Evolutionary conservation across 2,113 vertebrate genomes (phyloP), one percentile per base, ranked within the genome.

Genomic region (Planiliza haematocheilus): DNA sequence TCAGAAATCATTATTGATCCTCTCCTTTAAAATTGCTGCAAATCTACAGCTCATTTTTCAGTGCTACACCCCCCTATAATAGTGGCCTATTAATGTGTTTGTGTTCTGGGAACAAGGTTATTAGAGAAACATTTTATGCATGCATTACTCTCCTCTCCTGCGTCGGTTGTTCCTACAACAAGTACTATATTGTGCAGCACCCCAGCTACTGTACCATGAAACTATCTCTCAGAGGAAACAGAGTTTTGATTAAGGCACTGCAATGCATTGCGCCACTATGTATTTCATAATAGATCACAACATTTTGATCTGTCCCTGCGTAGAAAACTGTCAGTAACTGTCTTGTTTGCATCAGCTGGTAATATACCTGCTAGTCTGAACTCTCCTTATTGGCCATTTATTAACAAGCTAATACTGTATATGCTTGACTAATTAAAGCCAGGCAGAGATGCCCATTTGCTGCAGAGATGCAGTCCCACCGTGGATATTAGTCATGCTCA

Each of bases 1-100:
- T 87, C 57, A 74, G 59, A 86, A 84, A 77, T 10, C 7, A 18
- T 41, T 79, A 84, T 90, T 63, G 82, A 91, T 89, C 76, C 24
- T 10, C 57, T 46, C 45, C 64, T 72, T 75, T 79, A n/a, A 77
- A 79, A 72, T 55, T 60, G 60, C 82, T 62, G 20, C 46, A 82
- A 81, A 70, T 71, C 66, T 66, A 21, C 81, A 70, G 73, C 41
- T 51, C 78, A 81, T 79, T 86, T 85, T 24, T 55, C 37, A 53
- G 77, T 37, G 60, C 42, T 57, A 37, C 39, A 16, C 64, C 64
- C 77, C 74, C 79, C 87, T 89, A 87, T 58, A 79, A 83, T 5
- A 1, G 46, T 41, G 52, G 79, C 7, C 76, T 74, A 43, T 81
- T 87, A 91, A 83, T 88, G 75, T n/a, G 8, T 67, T 67, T 85